Evolutionary conservation across 2,113 vertebrate species (phyloP).

Genomic region (Sminthopsis crassicaudata): DNA sequence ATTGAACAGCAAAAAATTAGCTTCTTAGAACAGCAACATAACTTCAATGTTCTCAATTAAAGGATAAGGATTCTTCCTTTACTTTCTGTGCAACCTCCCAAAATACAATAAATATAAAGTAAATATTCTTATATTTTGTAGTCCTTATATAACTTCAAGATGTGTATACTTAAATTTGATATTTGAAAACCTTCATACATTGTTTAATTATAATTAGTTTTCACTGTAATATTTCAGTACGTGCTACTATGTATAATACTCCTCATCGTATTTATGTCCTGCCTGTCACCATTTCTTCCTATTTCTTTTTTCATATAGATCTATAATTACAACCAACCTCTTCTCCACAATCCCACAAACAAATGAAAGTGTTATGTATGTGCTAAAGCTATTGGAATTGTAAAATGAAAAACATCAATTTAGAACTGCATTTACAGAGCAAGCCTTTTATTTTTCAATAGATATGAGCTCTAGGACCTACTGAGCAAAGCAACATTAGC

Average conservation of each 20-base stretch:
- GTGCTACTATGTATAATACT: neutral
- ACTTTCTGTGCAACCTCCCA: conserved; percentile 26
- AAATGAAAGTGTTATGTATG: neutral
- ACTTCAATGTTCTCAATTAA: neutral
- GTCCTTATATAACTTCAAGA: neutral
- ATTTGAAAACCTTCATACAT: neutral
- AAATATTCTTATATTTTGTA: conserved; percentile 7
- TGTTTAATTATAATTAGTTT: neutral
- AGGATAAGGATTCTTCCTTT: conserved; percentile 32
- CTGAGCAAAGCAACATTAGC: conserved; percentile 64
- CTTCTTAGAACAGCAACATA: conserved; percentile 41
- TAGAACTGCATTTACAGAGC: conserved; percentile 48
- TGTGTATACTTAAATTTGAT: neutral
- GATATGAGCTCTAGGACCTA: conserved; percentile 50
- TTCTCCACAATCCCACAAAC: too few species aligned
- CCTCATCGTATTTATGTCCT: neutral
- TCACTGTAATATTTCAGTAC: conserved; percentile 9
- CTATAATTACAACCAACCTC: conserved; percentile 8
- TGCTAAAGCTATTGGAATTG: conserved; percentile 35
- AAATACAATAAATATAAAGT: conserved; percentile 35
- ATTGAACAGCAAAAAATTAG: conserved; percentile 52
- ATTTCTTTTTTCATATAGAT: neutral
- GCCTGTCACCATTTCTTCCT: conserved; percentile 10
- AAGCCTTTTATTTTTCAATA: conserved; percentile 19
- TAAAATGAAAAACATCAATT: conserved; percentile 59